Conservation (phyloP, 1,140 invertebrate species). For the Chionoecetes opilio region DNA sequence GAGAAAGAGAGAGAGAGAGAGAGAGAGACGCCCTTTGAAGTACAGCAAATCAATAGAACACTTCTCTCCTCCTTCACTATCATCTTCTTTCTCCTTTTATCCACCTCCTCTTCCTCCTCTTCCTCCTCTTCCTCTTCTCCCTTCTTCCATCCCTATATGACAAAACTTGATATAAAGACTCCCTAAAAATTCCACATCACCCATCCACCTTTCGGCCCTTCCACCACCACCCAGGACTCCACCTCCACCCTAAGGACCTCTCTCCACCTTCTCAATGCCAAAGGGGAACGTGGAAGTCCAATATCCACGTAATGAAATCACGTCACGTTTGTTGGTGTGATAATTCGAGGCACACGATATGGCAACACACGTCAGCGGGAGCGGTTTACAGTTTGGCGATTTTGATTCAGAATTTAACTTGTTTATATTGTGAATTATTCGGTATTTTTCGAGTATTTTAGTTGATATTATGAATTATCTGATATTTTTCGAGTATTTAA, state of each 20-base stretch:
- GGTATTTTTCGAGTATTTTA: too few relatives aligned
- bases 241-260: too few relatives aligned
- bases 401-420: not conserved
- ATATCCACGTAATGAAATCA: not conserved
- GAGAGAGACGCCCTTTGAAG: not conserved
- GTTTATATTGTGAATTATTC: too few relatives aligned
- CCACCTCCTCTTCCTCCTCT: constrained; percentile 17
- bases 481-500: too few relatives aligned
- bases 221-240: too few relatives aligned
- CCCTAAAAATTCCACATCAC: too few relatives aligned
- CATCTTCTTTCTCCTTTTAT: too few relatives aligned
- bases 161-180: too few relatives aligned
- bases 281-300: not conserved
- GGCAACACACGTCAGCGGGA: not conserved
- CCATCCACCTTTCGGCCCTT: too few relatives aligned
- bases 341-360: not conserved
- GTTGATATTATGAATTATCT: too few relatives aligned
- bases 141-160: too few relatives aligned
- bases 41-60: constrained; percentile 35
- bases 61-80: not conserved
- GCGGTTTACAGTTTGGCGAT: not conserved
- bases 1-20: constrained; percentile 38
- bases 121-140: not conserved
- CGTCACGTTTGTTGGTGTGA: not conserved
- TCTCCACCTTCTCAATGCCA: not conserved